A percentile compares a stretch with the other conserved stretches of the same genome.
Evolutionary conservation across 2,113 vertebrate genomes (phyloP).

Genomic region (Phalacrocorax pelagicus): DNA sequence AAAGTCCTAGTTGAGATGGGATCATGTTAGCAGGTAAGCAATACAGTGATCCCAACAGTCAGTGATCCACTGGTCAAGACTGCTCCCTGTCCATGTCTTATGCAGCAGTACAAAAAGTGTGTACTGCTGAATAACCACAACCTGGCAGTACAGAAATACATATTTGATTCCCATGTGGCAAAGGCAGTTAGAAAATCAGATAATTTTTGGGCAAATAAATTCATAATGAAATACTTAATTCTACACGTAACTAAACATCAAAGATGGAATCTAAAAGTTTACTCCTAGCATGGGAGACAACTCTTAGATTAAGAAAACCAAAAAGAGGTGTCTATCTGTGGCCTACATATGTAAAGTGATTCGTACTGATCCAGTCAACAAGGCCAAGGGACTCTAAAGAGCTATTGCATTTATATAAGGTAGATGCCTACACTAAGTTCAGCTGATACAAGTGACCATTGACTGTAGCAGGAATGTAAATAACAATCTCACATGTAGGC

Average conservation of each 20-base stretch:
- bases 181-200: background rate
- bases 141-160: background rate
- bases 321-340: background rate
- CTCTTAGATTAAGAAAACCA: background rate
- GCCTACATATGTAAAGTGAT: background rate
- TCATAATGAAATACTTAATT: background rate
- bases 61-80: background rate
- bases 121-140: no score
- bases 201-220: background rate
- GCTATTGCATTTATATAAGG: background rate
- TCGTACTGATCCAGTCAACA: background rate
- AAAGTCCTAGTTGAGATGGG: background rate
- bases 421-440: background rate
- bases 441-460: background rate
- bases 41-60: background rate
- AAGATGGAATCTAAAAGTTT: background rate
- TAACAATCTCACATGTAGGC: background rate
- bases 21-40: background rate
- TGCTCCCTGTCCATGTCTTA: background rate
- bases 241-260: background rate
- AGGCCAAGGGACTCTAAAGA: background rate
- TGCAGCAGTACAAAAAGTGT: background rate
- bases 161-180: background rate
- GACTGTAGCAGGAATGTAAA: background rate
- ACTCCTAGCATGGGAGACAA: background rate